Base-by-base conservation (phyloP, 2,888 invertebrate genomes). In the Drosophila aldrichi region DNA sequence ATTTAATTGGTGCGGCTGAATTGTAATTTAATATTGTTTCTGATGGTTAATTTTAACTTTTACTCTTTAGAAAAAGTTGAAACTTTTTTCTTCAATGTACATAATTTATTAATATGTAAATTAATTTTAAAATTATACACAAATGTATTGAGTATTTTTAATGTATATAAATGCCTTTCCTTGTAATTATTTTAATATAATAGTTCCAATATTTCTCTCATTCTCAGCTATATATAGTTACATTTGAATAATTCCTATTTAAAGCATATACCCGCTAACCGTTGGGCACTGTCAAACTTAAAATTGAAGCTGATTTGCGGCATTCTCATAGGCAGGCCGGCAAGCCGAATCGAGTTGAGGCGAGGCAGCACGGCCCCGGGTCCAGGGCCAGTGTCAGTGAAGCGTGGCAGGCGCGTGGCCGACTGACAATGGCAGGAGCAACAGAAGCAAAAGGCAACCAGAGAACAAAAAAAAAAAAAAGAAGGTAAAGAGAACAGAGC, bases 351-450 rank as follows among this genome's bases (percentile, higher is more conserved):
- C 14, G 18, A 32, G 49, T 14, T n/a, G 32, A 49, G 32, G 12
- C 32, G 32, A 5, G 48, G 25, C 46, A 25, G 10, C 32, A 32
- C 32, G 46, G 32, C 25, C 14, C 49, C 36, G 49, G 60, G 62
- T 41, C 51, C 52, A 41, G 67, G 51, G 52, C 69, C 65, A 49
- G 43, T 62, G 52, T 78, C 77, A 71, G 70, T 77, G 80, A 84
- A 75, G 82, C 87, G 75, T 84, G 80, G 46, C 78, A 70, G 84
- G 84, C 83, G 87, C 83, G 83, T 83, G 88, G 88, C 80, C 83
- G 80, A 83, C 83, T 83, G 83, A 83, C 83, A 83, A 84, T 80
- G 88, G 72, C 83, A 85, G 86, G 52, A 85, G 78, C 59, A 69
- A 59, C 79, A 73, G 64, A 67, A 70, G 49, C 63, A 79, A 59